Conservation (phyloP, 2,113 vertebrate genomes). For the Chascanopsetta lugubris region DNA sequence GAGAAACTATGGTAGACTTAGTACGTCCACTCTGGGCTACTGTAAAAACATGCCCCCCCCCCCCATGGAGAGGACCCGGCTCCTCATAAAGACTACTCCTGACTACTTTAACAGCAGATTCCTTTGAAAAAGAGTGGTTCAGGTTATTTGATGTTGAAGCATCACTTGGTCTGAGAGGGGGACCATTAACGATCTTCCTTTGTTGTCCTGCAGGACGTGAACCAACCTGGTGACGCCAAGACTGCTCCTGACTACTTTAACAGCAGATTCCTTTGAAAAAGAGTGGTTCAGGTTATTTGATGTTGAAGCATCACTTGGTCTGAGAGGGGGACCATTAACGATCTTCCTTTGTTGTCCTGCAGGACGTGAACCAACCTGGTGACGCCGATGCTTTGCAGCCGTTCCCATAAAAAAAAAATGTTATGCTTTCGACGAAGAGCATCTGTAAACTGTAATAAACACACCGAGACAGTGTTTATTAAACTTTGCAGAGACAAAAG, state of each 20-base stretch:
- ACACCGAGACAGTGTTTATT: constrained; percentile 45
- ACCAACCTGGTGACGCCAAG: constrained; percentile 8
- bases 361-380: constrained; percentile 15
- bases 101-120: no score
- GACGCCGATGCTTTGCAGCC: constrained; percentile 22
- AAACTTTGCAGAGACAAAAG: constrained; percentile 53
- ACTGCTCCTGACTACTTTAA: no score
- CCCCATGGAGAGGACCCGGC: no score
- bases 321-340: constrained; percentile 9
- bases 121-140: constrained; percentile 10
- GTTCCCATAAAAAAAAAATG: constrained; percentile 37
- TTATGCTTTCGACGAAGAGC: constrained; percentile 24
- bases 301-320: constrained; percentile 26
- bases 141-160: constrained; percentile 16
- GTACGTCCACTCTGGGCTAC: no score
- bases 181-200: constrained; percentile 8
- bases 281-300: constrained; percentile 11
- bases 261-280: no score
- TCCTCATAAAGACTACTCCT: no score
- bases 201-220: constrained; percentile 4
- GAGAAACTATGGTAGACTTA: no score
- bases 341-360: background rate
- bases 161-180: constrained; percentile 18
- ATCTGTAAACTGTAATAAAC: constrained; percentile 40
- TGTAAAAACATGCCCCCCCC: no score